Evolutionary conservation across 2,113 vertebrate species (phyloP).

Genomic region (Megaceryle torquata): DNA sequence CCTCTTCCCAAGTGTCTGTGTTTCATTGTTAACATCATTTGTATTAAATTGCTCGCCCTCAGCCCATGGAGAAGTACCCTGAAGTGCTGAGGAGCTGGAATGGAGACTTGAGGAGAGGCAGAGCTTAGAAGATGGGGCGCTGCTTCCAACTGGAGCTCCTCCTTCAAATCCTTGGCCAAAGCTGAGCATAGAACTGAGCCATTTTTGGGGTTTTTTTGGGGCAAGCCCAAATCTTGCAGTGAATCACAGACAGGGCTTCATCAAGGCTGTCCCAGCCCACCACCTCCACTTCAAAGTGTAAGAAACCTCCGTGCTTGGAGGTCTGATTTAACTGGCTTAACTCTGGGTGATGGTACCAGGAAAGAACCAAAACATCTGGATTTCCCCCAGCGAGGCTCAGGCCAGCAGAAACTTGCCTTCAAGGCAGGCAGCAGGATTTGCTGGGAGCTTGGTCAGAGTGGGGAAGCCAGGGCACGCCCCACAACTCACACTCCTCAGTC

Average conservation of each 20-base stretch:
- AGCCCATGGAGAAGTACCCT: neutral
- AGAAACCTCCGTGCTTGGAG: neutral
- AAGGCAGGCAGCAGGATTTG: neutral
- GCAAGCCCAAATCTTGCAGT: neutral
- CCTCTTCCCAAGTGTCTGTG: neutral
- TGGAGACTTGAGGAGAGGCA: neutral
- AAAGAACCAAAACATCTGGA: neutral
- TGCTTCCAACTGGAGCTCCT: neutral
- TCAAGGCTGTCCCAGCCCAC: neutral
- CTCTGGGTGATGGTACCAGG: neutral
- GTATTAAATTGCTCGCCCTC: fast-evolving
- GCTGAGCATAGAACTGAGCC: neutral
- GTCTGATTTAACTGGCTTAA: neutral
- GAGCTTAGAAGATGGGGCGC: neutral
- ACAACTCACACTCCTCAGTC: fast-evolving
- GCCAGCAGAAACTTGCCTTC: neutral
- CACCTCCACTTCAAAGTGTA: neutral
- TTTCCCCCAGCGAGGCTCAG: neutral
- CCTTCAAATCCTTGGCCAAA: neutral
- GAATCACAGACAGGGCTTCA: neutral
- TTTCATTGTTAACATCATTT: neutral
- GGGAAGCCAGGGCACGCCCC: neutral
- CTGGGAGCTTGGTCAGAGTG: fast-evolving
- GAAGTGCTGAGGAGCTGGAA: neutral
- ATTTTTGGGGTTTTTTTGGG: neutral